Evolutionary conservation across 2,888 invertebrate species (phyloP).

Genomic region (Lagria hirta): DNA sequence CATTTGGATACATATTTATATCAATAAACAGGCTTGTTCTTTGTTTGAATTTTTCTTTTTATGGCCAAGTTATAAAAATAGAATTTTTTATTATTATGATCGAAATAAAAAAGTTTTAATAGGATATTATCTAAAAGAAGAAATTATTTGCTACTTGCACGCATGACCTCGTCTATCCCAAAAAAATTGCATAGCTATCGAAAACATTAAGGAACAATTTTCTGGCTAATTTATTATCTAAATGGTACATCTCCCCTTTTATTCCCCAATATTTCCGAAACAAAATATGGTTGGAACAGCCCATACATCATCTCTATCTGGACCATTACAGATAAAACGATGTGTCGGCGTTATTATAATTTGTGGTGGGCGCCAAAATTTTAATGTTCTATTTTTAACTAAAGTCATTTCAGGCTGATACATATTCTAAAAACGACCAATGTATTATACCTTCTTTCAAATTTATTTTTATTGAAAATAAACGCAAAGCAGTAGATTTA

Average conservation of each 20-base stretch:
- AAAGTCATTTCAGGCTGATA: too few relatives aligned
- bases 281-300: conserved; percentile 26
- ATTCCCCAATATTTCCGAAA: conserved; percentile 26
- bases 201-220: conserved; percentile 27
- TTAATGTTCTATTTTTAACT: too few relatives aligned
- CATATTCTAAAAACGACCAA: too few relatives aligned
- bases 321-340: conserved; percentile 22
- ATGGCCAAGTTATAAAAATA: conserved; percentile 12
- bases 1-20: conserved; percentile 25
- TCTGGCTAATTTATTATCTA: conserved; percentile 28
- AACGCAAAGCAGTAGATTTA: too few relatives aligned
- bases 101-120: conserved; percentile 17
- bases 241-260: conserved; percentile 30
- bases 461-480: too few relatives aligned
- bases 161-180: conserved; percentile 13
- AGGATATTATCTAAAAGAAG: conserved; percentile 18
- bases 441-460: too few relatives aligned
- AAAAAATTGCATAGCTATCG: conserved; percentile 23
- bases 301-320: conserved; percentile 25
- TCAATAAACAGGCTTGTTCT: conserved; percentile 20
- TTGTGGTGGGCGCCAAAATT: conserved; percentile 12
- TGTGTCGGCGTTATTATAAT: conserved; percentile 20
- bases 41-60: conserved; percentile 13
- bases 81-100: conserved; percentile 24
- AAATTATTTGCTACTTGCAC: conserved; percentile 16